A percentile compares a stretch with the other conserved stretches of the same genome.
Conservation (phyloP, 2,888 invertebrate species). For the Cheilosia grossa region DNA sequence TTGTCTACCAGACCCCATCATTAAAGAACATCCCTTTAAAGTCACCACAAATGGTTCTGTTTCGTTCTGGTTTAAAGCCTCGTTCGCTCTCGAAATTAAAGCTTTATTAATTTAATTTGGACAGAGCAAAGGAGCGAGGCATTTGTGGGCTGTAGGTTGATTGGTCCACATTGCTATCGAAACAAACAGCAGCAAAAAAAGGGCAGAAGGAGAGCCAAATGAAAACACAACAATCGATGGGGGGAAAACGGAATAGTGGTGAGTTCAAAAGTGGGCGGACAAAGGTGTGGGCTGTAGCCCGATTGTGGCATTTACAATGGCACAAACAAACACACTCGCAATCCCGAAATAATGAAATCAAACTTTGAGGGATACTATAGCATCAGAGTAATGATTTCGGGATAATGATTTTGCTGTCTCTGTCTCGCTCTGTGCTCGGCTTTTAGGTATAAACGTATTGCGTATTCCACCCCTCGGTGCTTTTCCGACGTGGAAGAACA, state of each 20-base stretch:
- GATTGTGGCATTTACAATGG: conserved; percentile 66
- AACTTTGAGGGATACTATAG: conserved; percentile 63
- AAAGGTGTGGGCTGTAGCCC: conserved; percentile 68
- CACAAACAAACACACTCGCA: conserved; percentile 23
- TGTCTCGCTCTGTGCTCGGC: conserved; percentile 4
- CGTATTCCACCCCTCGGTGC: conserved; percentile 65
- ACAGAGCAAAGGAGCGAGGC: conserved; percentile 28
- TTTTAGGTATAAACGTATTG: conserved; percentile 61
- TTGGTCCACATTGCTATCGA: conserved; percentile 69
- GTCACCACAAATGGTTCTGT: not conserved
- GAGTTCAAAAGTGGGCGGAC: conserved; percentile 61
- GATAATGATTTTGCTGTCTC: conserved; percentile 67
- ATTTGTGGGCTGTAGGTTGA: conserved; percentile 45
- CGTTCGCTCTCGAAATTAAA: conserved; percentile 60
- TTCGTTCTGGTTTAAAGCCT: conserved; percentile 38
- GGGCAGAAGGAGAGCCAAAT: conserved; percentile 26
- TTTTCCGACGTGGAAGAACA: conserved; percentile 38
- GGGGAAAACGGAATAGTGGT: conserved; percentile 50
- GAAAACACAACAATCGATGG: conserved; percentile 64
- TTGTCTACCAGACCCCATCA: not conserved
- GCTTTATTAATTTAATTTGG: conserved; percentile 67
- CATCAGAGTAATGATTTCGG: conserved; percentile 68
- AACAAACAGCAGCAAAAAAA: conserved; percentile 31
- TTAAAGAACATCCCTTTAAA: conserved; percentile 61
- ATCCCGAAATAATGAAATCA: conserved; percentile 67